Evolutionary conservation across 2,113 vertebrate species (phyloP).

Genomic region (Eublepharis macularius): DNA sequence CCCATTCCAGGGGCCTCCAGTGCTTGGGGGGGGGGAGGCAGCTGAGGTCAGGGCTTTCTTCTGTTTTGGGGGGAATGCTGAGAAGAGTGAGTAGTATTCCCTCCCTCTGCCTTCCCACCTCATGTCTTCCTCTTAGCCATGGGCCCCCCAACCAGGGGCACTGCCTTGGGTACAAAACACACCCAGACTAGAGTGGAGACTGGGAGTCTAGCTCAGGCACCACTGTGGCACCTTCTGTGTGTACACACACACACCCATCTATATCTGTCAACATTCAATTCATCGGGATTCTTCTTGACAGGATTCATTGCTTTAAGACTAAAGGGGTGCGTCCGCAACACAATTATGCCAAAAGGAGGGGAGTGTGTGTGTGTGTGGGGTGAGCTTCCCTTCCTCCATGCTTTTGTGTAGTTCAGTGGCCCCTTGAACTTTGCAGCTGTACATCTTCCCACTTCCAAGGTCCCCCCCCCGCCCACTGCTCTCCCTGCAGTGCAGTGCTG

Average conservation of each 20-base stretch:
- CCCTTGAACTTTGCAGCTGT: no score
- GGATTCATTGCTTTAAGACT: neutral
- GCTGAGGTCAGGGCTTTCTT: no score
- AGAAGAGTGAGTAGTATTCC: neutral
- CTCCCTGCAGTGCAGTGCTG: neutral
- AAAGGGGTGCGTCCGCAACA: neutral
- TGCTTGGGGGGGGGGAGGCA: no score
- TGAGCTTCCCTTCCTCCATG: neutral
- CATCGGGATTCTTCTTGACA: no score
- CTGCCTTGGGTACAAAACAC: neutral
- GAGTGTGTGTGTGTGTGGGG: neutral
- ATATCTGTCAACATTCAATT: neutral
- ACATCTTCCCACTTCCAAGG: no score
- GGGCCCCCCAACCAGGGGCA: neutral
- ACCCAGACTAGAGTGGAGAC: neutral
- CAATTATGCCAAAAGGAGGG: neutral
- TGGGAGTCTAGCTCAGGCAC: neutral
- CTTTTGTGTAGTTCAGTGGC: neutral
- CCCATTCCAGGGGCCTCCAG: no score
- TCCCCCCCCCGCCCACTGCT: neutral
- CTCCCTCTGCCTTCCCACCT: neutral
- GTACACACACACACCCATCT: neutral
- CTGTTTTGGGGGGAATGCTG: neutral
- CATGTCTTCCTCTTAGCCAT: neutral
- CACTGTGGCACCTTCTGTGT: neutral